Evolutionary conservation across 1,140 invertebrate genomes (phyloP).

Genomic region (Probaryconus sp.): DNA sequence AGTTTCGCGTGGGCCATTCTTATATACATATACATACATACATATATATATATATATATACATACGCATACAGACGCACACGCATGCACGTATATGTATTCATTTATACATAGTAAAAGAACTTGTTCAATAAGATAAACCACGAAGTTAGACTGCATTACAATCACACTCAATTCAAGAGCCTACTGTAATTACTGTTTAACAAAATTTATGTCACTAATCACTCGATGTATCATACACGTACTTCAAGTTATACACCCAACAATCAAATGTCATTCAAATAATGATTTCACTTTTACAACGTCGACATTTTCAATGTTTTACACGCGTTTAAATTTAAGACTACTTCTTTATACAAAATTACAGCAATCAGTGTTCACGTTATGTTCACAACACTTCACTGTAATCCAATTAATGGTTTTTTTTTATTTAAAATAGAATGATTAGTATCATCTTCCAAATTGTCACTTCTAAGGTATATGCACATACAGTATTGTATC

Average conservation of each 20-base stretch:
- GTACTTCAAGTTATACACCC: slow-evolving; percentile 54
- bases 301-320: slow-evolving; percentile 55
- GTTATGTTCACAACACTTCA: slow-evolving; percentile 56
- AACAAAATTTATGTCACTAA: slow-evolving; percentile 55
- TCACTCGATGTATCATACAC: slow-evolving; percentile 55
- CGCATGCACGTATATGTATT: too few species aligned
- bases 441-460: slow-evolving; percentile 53
- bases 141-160: slow-evolving; percentile 58
- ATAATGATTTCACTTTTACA: slow-evolving; percentile 55
- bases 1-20: too few species aligned
- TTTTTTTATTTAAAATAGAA: slow-evolving; percentile 25
- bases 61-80: too few species aligned
- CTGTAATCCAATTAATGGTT: slow-evolving; percentile 48
- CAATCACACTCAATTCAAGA: slow-evolving; percentile 54
- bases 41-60: too few species aligned
- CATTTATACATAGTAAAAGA: slow-evolving; percentile 54
- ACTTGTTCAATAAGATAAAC: slow-evolving; percentile 44
- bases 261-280: slow-evolving; percentile 58
- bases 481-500: slow-evolving; percentile 42
- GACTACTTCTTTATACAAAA: slow-evolving; percentile 57
- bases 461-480: slow-evolving; percentile 50
- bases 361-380: slow-evolving; percentile 59
- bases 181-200: slow-evolving; percentile 56
- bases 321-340: slow-evolving; percentile 54
- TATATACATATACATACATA: too few species aligned